Base-by-base conservation (phyloP, 2,888 invertebrate genomes). In the Chirona hameri region DNA sequence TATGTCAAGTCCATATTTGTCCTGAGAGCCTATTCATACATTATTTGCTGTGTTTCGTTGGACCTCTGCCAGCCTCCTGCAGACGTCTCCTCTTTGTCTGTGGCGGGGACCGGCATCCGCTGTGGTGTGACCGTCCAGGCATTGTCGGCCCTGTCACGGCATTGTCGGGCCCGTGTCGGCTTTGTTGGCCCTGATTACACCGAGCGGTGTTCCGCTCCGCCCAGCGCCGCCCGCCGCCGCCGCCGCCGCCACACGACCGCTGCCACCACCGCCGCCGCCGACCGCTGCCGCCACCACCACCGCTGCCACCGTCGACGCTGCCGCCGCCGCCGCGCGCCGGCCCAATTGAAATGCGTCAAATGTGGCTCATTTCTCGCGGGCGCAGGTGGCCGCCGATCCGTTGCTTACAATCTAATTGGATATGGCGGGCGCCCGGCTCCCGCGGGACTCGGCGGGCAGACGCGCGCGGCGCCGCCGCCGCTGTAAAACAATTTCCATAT, bases 351-450 rank as follows among this genome's bases (percentile, higher is more conserved):
- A 76, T 76, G 76, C 76, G 76, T 18, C 76, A 39, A 39, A 31
- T 31, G 31, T 39, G 76, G 76, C 39, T 39, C 76, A 39, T 76
- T 76, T 39, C 76, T 76, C 76, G 76, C 15, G 76, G 76, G 39
- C 76, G 39, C 76, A 76, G 76, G 76, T 76, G 76, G 76, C 76
- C 21, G 21, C 76, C 76, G 76, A 76, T 76, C 76, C 76, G 76
- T 24, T 76, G 76, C 76, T 76, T 76, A 76, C 76, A 21, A 39
- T 39, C 76, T 76, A 76, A 76, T 76, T 76, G 76, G 76, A 76
- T 76, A 31, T 39, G 76, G 76, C 76, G 76, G 21, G 18, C 76
- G 76, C 39, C 39, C 15, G 0, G 39, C 7, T 76, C 76, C 76
- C 76, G 76, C 76, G 76, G 76, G 76, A 76, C 10, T 12, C 5